Base-by-base conservation (phyloP, 2,113 vertebrate species). In the Sphaerodactylus townsendi region DNA sequence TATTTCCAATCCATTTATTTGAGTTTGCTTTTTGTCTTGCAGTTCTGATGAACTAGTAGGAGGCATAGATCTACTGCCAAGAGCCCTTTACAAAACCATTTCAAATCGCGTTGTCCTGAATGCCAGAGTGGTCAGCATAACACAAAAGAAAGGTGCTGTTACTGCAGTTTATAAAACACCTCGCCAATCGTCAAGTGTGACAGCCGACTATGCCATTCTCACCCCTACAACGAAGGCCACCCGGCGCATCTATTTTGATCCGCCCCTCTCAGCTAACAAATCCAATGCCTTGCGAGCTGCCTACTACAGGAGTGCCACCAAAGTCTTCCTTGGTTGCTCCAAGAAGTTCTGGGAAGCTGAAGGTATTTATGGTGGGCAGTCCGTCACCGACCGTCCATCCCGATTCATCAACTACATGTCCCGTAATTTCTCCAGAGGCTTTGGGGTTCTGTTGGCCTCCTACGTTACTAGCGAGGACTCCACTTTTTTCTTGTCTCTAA, bases 331-430 rank as follows among this genome's bases (percentile, higher is more conserved):
- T 79, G 96, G 95, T 83, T 97, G 97, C 90, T 93, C 68, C 0
- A 48, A 90, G 72, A 92, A 91, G 23, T 98, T 97, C 93, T 97
- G 97, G 97, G 96, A 97, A 79, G 64, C 77, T 0, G 95, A 97
- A 0, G 92, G 95, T 76, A 97, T 97, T 86, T 85, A 2, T 41
- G 94, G 97, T 3, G 96, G 97, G 10, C 96, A 95, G 73, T 97
- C 95, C 82, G 90, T 94, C 89, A 97, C 96, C 0, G 65, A 93
- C 4, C 66, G 70, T 23, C 91, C 89, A 37, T 82, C 87, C 17
- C 81, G 50, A 68, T 91, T 91, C 70, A 84, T 91, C 79, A 86
- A 79, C 77, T 93, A 91, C 35, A 37, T 35, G 2, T 4, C 23
- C 85, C 97, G 97, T 88, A 90, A 83, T 69, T 93, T 97, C 69